phyloP scores from a whole-genome alignment of 2,113 vertebrate species.

The Actinemys pallida region DNA sequence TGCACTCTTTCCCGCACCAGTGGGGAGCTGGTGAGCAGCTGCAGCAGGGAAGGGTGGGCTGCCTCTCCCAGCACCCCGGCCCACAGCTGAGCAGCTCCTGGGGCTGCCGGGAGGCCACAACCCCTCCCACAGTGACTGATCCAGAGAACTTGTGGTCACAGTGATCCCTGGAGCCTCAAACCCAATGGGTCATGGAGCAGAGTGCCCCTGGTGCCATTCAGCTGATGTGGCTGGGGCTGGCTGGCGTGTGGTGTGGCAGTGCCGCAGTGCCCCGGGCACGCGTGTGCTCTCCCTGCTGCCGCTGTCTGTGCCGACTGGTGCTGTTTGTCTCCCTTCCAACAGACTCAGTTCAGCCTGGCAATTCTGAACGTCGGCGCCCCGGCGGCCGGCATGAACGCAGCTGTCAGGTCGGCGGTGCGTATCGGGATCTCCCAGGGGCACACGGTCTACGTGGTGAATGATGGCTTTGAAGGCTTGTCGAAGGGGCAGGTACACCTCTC shows the following conservation, averaged over 20 bases:
- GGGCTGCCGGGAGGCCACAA: background rate
- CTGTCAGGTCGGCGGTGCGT: constrained; percentile 89
- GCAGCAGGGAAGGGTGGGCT: background rate
- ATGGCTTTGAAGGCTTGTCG: constrained; percentile 93
- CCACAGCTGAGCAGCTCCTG: too few relatives aligned
- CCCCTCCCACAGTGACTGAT: too few relatives aligned
- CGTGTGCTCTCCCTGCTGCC: too few relatives aligned
- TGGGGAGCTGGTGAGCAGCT: background rate
- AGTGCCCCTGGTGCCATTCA: background rate
- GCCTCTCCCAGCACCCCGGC: background rate
- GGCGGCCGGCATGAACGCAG: constrained; percentile 93
- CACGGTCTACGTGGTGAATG: constrained; percentile 86
- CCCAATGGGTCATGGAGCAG: too few relatives aligned
- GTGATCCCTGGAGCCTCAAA: background rate
- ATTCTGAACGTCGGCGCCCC: constrained; percentile 95
- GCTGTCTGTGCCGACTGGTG: background rate
- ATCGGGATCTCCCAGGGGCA: constrained; percentile 87
- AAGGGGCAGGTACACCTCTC: constrained; percentile 84
- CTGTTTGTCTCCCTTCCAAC: fast-evolving
- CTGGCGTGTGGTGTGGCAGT: too few relatives aligned
- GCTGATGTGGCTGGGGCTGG: background rate
- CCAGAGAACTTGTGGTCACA: background rate
- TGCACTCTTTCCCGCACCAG: too few relatives aligned
- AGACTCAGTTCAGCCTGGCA: constrained; percentile 89
- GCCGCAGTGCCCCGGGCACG: too few relatives aligned